Evolutionary conservation across 2,113 vertebrate species (phyloP), one percentile per base, ranked within the genome.

Genomic region (Bambusicola thoracicus): DNA sequence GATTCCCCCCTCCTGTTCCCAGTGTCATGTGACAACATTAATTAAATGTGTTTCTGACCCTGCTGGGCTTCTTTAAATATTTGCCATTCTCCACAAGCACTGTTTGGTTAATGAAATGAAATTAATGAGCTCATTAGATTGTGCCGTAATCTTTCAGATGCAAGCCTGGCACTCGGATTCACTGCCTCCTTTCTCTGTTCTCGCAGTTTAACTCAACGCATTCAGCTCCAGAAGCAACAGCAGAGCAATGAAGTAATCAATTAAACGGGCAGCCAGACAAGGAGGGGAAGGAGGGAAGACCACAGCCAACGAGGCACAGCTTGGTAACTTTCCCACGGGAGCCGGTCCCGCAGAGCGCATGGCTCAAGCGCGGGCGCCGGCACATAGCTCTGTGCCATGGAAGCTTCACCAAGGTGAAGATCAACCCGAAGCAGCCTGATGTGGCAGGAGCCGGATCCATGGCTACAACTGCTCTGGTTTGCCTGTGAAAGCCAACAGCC

Each of bases 11-110:
- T 96, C 75, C 70, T 92, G 77, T 68, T 94, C 90, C 53, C 89
- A 49, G n/a, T 59, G 85, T 94, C 96, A 95, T 16, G 85, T 97
- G 96, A 97, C 70, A 69, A 87, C 91, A 94, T 95, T 97, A 97
- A 97, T 97, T 97, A 97, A 97, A 97, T 96, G 95, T 93, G 95
- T 96, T 96, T 94, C 95, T 97, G 95, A 97, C 96, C 96, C 96
- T 44, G 96, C 95, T 96, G 96, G 4, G 88, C 95, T 97, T 96
- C 94, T 97, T 97, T 97, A 97, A 97, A 97, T 97, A 97, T 97
- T 97, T 97, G 95, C 96, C 94, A 90, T 95, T 97, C 95, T 97
- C 95, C 92, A 93, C 94, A 84, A 96, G 95, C 90, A 79, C 91
- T 97, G 95, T 96, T 96, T 96, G 96, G 95, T 95, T 97, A 97